These are phyloP conservation scores for Anisognathus igniventris DNA, from an alignment of 2,797 vertebrate species.

Conservation along the genomic window DNA sequence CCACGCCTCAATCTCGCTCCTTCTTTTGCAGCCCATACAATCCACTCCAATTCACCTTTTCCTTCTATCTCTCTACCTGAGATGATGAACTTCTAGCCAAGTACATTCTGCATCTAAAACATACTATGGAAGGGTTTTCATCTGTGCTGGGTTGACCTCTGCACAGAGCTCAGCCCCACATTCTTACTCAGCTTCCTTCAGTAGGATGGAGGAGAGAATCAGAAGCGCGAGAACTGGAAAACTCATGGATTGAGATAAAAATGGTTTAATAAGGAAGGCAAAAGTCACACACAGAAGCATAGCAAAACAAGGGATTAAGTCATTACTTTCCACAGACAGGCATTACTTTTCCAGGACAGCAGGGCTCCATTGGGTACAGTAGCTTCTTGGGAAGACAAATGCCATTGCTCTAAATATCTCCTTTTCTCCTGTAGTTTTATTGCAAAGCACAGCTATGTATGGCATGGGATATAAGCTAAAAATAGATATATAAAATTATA, in stretches of 20 bases:
- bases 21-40: neutral
- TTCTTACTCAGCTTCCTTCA: neutral
- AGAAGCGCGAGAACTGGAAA: neutral
- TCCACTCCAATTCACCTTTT: neutral
- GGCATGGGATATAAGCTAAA: neutral
- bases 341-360: neutral
- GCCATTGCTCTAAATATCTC: neutral
- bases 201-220: neutral
- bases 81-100: neutral
- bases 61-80: neutral
- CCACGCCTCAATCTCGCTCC: rapidly evolving
- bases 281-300: neutral
- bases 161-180: neutral
- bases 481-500: neutral
- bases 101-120: neutral
- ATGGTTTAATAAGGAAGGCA: neutral
- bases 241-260: neutral
- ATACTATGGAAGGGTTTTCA: neutral
- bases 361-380: rapidly evolving
- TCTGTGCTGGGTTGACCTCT: neutral
- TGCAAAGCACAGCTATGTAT: rapidly evolving
- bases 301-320: neutral
- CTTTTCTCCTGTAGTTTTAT: neutral
- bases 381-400: neutral
- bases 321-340: neutral